Conservation (phyloP, 2,113 vertebrate species). For the Thymallus thymallus region DNA sequence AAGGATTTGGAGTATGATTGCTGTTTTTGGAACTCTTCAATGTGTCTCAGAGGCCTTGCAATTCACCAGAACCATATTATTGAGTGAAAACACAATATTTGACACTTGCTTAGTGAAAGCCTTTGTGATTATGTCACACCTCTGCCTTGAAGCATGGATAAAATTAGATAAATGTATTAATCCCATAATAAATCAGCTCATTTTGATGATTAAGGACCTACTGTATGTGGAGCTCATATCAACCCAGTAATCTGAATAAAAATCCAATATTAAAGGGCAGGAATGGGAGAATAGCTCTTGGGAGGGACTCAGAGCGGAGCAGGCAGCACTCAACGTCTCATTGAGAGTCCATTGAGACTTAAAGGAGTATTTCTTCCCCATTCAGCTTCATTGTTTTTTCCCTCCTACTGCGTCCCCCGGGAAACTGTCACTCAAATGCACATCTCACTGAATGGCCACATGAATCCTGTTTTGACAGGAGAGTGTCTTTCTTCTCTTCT, state of each 20-base stretch:
- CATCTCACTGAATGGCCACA: slow-evolving; percentile 23
- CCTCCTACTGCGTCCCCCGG: slow-evolving; percentile 11
- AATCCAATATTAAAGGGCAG: slow-evolving; percentile 11
- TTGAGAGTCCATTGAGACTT: slow-evolving; percentile 29
- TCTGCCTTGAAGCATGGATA: too few species aligned
- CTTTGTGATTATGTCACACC: not conserved
- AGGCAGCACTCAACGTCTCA: slow-evolving; percentile 23
- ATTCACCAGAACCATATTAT: too few species aligned
- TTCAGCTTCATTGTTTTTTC: slow-evolving; percentile 13
- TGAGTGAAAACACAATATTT: not conserved
- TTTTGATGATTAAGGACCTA: too few species aligned
- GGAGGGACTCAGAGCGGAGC: slow-evolving; percentile 16
- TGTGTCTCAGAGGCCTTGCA: too few species aligned
- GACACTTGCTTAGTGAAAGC: not conserved
- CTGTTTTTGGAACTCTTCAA: not conserved
- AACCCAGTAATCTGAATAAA: too few species aligned
- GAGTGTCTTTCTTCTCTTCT: slow-evolving; percentile 21
- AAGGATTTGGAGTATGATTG: not conserved
- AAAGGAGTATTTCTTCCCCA: slow-evolving; percentile 16
- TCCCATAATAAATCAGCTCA: too few species aligned
- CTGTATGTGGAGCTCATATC: too few species aligned
- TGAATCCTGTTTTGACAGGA: slow-evolving; percentile 41
- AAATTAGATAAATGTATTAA: too few species aligned
- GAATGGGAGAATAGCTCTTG: slow-evolving; percentile 20
- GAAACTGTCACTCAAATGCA: slow-evolving; percentile 42